Conservation (phyloP, 2,113 vertebrate species). For the Aldabrachelys gigantea region DNA sequence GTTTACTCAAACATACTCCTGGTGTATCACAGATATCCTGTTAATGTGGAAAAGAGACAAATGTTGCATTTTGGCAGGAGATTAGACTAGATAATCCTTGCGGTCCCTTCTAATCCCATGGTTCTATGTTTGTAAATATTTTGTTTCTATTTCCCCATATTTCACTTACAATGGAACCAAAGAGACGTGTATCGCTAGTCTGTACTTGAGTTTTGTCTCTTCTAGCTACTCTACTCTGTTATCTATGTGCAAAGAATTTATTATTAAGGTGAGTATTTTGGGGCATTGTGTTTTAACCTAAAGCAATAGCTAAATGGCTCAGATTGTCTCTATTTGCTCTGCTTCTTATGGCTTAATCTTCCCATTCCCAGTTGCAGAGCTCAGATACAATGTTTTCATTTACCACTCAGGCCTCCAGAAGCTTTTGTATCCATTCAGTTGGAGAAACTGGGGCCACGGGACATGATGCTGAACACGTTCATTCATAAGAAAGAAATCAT, state of each 20-base stretch:
- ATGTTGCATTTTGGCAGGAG: too few relatives aligned
- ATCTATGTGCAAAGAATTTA: neutral
- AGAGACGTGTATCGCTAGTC: neutral
- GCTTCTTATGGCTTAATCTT: neutral
- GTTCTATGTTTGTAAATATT: neutral
- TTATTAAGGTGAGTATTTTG: neutral
- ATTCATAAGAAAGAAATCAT: constrained; percentile 68
- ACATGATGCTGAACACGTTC: constrained; percentile 79
- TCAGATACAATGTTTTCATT: neutral
- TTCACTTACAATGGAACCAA: neutral
- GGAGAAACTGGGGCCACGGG: constrained; percentile 75
- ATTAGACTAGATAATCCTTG: too few relatives aligned
- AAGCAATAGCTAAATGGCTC: neutral
- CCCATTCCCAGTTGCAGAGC: neutral
- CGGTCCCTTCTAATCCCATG: neutral
- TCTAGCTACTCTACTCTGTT: neutral
- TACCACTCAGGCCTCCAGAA: constrained; percentile 67
- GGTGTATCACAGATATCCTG: neutral
- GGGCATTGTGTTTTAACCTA: neutral
- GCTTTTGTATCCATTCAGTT: constrained; percentile 83
- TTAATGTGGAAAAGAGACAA: neutral
- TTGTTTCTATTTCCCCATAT: neutral
- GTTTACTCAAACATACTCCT: neutral
- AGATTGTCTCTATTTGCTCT: neutral
- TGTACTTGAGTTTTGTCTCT: neutral